phyloP scores from a whole-genome alignment of 2,888 invertebrate genomes.

The Metacarcinus magister region DNA sequence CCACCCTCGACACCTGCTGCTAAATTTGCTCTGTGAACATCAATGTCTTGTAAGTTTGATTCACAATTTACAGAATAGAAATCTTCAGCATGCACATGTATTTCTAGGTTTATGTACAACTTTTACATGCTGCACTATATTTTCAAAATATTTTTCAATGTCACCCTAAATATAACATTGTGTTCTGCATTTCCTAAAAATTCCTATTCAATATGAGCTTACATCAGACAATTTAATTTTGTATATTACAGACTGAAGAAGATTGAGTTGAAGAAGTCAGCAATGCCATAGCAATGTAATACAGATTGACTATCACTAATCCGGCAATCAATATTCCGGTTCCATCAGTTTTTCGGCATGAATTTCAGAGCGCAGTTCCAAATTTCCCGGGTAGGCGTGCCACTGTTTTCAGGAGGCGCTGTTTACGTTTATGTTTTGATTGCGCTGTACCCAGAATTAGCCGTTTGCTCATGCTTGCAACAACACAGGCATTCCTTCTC shows the following conservation, averaged over 20 bases:
- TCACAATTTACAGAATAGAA: not conserved
- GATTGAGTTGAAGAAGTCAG: not conserved
- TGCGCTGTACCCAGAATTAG: too few relatives aligned
- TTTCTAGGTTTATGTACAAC: not conserved
- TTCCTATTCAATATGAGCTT: not conserved
- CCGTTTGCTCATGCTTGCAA: too few relatives aligned
- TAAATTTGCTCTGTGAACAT: slow-evolving; percentile 75
- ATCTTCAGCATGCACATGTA: not conserved
- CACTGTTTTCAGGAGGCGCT: too few relatives aligned
- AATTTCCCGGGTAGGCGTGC: too few relatives aligned
- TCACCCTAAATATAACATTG: not conserved
- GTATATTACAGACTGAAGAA: not conserved
- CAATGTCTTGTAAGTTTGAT: not conserved
- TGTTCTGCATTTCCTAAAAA: not conserved
- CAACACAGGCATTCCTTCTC: too few relatives aligned
- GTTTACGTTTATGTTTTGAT: too few relatives aligned
- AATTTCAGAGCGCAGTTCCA: too few relatives aligned
- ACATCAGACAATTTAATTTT: not conserved
- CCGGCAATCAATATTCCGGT: too few relatives aligned
- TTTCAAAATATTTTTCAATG: not conserved
- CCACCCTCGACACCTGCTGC: slow-evolving; percentile 78
- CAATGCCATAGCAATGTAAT: not conserved
- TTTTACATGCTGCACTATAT: not conserved
- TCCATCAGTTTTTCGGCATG: too few relatives aligned
- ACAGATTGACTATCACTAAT: not conserved